Evolutionary conservation across 2,888 invertebrate species (phyloP).

Genomic region (Agriopis marginaria): DNA sequence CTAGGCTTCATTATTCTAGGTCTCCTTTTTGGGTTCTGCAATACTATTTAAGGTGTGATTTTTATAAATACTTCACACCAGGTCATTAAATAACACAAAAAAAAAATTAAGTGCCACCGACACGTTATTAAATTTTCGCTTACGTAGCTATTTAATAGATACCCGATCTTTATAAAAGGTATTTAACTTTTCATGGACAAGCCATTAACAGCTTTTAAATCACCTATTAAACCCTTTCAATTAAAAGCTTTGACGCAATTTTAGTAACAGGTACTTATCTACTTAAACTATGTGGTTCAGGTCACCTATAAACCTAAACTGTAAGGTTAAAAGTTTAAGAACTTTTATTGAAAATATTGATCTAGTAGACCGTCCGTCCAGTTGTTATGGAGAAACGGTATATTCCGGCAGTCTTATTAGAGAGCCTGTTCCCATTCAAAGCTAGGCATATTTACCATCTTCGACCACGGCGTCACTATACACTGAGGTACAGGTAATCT

Average conservation of each 20-base stretch:
- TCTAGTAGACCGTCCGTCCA: no score
- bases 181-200: slow-evolving; percentile 11
- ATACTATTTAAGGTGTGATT: not conserved
- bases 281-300: slow-evolving; percentile 6
- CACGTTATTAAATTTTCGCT: not conserved
- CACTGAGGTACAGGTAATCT: no score
- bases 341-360: not conserved
- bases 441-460: no score
- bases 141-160: not conserved
- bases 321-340: slow-evolving; percentile 2
- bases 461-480: no score
- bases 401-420: no score
- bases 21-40: not conserved
- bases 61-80: not conserved
- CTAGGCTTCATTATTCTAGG: slow-evolving; percentile 38
- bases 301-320: not conserved
- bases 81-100: not conserved
- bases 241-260: slow-evolving; percentile 12
- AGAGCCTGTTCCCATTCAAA: no score
- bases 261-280: not conserved
- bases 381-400: no score
- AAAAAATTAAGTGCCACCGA: not conserved
- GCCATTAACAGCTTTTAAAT: slow-evolving; percentile 18
- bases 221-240: slow-evolving; percentile 19
- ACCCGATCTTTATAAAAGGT: not conserved